Conservation (phyloP, 2,888 invertebrate genomes). For the Scaptomyza reducta region DNA sequence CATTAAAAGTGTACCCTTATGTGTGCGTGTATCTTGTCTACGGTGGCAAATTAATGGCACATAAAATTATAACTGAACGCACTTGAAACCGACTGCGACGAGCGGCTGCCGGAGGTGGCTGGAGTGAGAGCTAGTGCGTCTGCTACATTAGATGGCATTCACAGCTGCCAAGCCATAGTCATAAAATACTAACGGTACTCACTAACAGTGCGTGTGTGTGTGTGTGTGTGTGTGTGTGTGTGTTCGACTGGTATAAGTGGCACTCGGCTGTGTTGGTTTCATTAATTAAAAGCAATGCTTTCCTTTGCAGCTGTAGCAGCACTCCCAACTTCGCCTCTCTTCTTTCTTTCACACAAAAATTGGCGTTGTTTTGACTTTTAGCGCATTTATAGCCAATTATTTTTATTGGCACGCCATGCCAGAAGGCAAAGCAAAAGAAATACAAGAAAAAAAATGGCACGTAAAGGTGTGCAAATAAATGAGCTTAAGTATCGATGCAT, state of each 20-base stretch:
- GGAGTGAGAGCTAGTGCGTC: slow-evolving; percentile 14
- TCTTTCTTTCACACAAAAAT: slow-evolving; percentile 21
- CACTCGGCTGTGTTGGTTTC: slow-evolving; percentile 44
- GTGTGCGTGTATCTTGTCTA: slow-evolving; percentile 36
- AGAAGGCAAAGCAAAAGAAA: neutral
- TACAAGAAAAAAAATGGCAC: slow-evolving; percentile 3
- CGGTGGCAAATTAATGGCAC: slow-evolving; percentile 77
- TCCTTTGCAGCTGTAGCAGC: slow-evolving; percentile 17
- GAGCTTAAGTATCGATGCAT: slow-evolving; percentile 60
- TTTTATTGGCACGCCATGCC: slow-evolving; percentile 58
- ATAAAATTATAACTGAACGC: slow-evolving; percentile 77
- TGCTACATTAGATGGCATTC: slow-evolving; percentile 51
- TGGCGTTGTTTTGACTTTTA: slow-evolving; percentile 73
- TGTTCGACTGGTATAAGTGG: slow-evolving; percentile 22
- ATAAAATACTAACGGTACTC: slow-evolving; percentile 58
- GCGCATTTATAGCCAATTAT: slow-evolving; percentile 79
- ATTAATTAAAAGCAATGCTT: slow-evolving; percentile 72
- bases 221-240: slow-evolving; percentile 12
- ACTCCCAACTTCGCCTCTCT: slow-evolving; percentile 5
- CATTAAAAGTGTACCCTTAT: slow-evolving; percentile 40
- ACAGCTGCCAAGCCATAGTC: slow-evolving; percentile 62
- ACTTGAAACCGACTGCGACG: slow-evolving; percentile 62
- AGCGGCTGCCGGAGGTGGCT: slow-evolving; percentile 38
- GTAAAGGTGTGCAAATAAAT: slow-evolving; percentile 71
- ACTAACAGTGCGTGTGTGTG: slow-evolving; percentile 15